Evolutionary conservation across 2,797 vertebrate species (phyloP).

Genomic region (Columba guinea): DNA sequence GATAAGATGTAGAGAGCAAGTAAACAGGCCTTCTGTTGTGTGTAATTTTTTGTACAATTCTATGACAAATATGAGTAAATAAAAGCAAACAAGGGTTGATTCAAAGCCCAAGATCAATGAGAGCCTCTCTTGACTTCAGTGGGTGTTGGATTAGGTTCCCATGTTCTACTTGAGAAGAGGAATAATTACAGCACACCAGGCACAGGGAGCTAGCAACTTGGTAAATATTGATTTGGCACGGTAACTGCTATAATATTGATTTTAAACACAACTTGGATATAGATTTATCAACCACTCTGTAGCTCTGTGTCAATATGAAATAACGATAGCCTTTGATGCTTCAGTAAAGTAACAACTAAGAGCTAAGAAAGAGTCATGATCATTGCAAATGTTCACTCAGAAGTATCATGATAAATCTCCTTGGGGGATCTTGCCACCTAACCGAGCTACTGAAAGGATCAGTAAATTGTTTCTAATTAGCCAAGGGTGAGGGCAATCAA

Average conservation of each 20-base stretch:
- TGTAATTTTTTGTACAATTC: not conserved
- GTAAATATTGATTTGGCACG: constrained; percentile 28
- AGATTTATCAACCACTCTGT: constrained; percentile 34
- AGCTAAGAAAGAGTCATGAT: not conserved
- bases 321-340: not conserved
- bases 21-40: not conserved
- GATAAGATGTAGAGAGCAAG: not conserved
- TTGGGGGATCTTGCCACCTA: not conserved
- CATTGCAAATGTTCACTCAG: not conserved
- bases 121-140: not conserved
- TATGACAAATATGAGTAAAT: not conserved
- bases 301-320: constrained; percentile 9
- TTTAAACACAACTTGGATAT: constrained; percentile 15
- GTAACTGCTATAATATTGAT: constrained; percentile 41
- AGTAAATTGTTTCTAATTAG: not conserved
- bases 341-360: not conserved
- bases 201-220: not conserved
- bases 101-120: not conserved
- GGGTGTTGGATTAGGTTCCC: not conserved
- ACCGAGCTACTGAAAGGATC: not conserved
- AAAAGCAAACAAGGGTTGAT: not conserved
- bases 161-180: not conserved
- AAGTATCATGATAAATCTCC: not conserved
- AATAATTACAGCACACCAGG: not conserved
- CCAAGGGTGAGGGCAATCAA: not conserved